A percentile compares a stretch with the other conserved stretches of the same genome.
Conservation (phyloP, 1,140 invertebrate species). For the Pemphigus obesinymphae region DNA sequence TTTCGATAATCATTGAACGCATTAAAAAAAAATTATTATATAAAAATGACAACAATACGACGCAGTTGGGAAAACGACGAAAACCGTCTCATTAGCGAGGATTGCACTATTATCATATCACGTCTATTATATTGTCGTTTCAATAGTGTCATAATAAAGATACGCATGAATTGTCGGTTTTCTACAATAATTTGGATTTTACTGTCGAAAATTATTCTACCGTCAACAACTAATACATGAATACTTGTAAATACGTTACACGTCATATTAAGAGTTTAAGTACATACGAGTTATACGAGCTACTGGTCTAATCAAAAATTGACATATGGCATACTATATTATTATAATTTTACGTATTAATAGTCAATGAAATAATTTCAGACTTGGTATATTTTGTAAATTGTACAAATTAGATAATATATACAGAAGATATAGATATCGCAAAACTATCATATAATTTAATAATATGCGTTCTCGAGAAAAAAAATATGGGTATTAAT, state of each 20-base stretch:
- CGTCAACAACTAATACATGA: background rate
- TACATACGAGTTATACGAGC: too few species aligned
- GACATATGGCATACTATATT: too few species aligned
- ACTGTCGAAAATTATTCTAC: background rate
- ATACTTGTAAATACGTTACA: background rate
- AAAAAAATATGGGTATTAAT: too few species aligned
- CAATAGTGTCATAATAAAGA: background rate
- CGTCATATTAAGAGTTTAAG: too few species aligned
- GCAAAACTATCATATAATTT: too few species aligned
- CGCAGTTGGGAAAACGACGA: background rate
- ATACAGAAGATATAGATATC: too few species aligned
- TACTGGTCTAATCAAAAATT: too few species aligned
- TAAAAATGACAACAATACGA: conserved; percentile 1
- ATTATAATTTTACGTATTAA: too few species aligned
- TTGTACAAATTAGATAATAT: too few species aligned
- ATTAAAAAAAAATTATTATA: conserved; percentile 20
- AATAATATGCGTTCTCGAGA: too few species aligned
- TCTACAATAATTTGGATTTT: background rate
- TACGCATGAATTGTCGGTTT: conserved; percentile 2
- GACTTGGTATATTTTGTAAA: too few species aligned
- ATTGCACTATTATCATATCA: background rate
- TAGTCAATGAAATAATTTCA: too few species aligned
- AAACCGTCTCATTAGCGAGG: conserved; percentile 26
- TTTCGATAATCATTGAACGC: conserved; percentile 9
- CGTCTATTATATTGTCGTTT: background rate